These are phyloP conservation scores for Melieria omissa DNA, from an alignment of 2,888 invertebrate species.

Conservation along the genomic window DNA sequence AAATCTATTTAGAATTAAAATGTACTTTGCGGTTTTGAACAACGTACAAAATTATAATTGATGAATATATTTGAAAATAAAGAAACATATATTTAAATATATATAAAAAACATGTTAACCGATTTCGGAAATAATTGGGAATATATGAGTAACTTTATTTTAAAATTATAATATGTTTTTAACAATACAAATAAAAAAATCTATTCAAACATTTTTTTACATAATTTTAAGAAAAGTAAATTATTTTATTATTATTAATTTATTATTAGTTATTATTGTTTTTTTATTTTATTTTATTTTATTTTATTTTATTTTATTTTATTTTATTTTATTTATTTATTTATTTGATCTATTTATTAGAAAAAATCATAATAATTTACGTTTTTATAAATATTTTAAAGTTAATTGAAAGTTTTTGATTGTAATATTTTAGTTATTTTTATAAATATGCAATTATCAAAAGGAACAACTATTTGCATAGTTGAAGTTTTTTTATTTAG, in stretches of 20 bases:
- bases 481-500: neutral
- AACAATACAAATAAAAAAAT: too few relatives aligned
- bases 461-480: neutral
- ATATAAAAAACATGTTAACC: neutral
- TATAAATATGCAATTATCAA: neutral
- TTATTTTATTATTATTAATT: conserved; percentile 11
- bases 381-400: conserved; percentile 11
- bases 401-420: neutral
- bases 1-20: too few relatives aligned
- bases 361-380: conserved; percentile 25
- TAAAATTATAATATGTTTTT: too few relatives aligned
- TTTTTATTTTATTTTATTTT: conserved; percentile 8
- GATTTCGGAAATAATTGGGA: too few relatives aligned
- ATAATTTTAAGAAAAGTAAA: neutral
- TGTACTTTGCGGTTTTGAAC: too few relatives aligned
- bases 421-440: neutral
- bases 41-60: conserved; percentile 9
- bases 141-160: too few relatives aligned
- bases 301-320: conserved; percentile 3
- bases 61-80: conserved; percentile 18
- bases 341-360: conserved; percentile 15
- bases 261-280: conserved; percentile 3
- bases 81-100: neutral
- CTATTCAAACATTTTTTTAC: too few relatives aligned
- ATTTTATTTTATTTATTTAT: conserved; percentile 3